These are phyloP conservation scores for Coranthus polyacanthus DNA, from an alignment of 2,797 vertebrate genomes.

Conservation along the genomic window DNA sequence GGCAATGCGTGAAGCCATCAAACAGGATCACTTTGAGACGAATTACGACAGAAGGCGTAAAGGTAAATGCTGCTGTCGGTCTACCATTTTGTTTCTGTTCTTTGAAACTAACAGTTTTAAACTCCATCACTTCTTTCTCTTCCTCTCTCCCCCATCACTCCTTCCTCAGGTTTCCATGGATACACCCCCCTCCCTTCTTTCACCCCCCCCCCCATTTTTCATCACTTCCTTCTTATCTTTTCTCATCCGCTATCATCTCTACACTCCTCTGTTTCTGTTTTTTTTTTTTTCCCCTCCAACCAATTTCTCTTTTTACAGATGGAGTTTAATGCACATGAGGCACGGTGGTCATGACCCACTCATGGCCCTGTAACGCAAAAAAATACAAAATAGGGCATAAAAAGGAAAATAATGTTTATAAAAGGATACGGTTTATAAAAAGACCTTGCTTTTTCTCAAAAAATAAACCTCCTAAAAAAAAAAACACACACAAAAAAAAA, in stretches of 20 bases:
- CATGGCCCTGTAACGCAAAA: background rate
- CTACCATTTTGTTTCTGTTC: conserved; percentile 52
- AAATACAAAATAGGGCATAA: background rate
- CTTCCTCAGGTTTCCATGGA: conserved; percentile 68
- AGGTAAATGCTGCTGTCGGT: conserved; percentile 44
- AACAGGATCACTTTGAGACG: too few relatives aligned
- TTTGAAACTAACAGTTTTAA: conserved; percentile 47
- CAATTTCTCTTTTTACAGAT: conserved; percentile 13
- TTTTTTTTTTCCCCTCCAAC: background rate
- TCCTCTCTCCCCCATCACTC: conserved; percentile 53
- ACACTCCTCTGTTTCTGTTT: conserved; percentile 3
- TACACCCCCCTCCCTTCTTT: conserved; percentile 30
- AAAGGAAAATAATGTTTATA: conserved; percentile 1
- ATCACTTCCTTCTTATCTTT: conserved; percentile 49
- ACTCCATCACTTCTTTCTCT: conserved; percentile 46
- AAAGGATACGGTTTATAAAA: background rate
- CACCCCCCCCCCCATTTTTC: conserved; percentile 13
- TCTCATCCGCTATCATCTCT: conserved; percentile 15
- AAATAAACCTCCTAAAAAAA: too few relatives aligned
- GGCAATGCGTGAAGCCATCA: conserved; percentile 2
- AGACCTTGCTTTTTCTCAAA: too few relatives aligned
- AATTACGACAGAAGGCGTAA: conserved; percentile 31
- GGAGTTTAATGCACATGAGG: background rate
- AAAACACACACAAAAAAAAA: too few relatives aligned
- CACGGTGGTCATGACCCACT: background rate